Percentiles rank a stretch among this genome's conserved stretches.
Evolutionary conservation across 2,888 invertebrate genomes (phyloP).

Genomic region (Camptogramma bilineatum): DNA sequence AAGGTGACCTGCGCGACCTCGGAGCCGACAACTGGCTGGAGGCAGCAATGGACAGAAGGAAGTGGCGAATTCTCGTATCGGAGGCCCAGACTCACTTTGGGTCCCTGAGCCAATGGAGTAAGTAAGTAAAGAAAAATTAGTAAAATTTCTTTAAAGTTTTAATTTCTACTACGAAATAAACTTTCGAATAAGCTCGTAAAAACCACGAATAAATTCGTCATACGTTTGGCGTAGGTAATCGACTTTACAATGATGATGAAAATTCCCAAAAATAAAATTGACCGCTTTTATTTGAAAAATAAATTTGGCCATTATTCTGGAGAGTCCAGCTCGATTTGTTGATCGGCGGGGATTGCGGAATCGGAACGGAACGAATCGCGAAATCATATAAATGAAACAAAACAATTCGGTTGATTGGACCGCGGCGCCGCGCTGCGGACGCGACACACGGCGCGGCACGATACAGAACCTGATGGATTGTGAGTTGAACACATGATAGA

Average conservation of each 20-base stretch:
- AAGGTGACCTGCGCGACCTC: too few species aligned
- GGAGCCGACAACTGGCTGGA: too few species aligned
- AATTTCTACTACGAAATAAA: not conserved
- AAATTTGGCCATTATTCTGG: not conserved
- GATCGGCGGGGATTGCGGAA: conserved; percentile 34
- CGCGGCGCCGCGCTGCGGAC: conserved; percentile 11
- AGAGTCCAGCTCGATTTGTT: conserved; percentile 9
- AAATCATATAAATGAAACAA: conserved; percentile 44
- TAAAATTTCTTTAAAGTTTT: too few species aligned
- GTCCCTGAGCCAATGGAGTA: too few species aligned
- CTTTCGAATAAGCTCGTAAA: not conserved
- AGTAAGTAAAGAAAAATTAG: too few species aligned
- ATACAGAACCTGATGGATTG: not conserved
- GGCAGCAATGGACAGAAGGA: too few species aligned
- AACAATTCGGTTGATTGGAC: conserved; percentile 49
- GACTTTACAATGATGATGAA: not conserved
- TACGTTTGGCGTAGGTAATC: not conserved
- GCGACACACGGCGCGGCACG: conserved; percentile 1
- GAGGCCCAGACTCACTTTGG: too few species aligned
- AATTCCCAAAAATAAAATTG: not conserved
- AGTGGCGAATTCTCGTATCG: too few species aligned
- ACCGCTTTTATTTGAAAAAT: not conserved
- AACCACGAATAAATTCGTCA: not conserved
- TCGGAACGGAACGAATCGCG: conserved; percentile 35
- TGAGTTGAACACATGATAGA: too few species aligned